Percentiles rank a stretch among this genome's conserved stretches.
Conservation (phyloP, 2,797 vertebrate species). For the Pempheris klunzingeri region DNA sequence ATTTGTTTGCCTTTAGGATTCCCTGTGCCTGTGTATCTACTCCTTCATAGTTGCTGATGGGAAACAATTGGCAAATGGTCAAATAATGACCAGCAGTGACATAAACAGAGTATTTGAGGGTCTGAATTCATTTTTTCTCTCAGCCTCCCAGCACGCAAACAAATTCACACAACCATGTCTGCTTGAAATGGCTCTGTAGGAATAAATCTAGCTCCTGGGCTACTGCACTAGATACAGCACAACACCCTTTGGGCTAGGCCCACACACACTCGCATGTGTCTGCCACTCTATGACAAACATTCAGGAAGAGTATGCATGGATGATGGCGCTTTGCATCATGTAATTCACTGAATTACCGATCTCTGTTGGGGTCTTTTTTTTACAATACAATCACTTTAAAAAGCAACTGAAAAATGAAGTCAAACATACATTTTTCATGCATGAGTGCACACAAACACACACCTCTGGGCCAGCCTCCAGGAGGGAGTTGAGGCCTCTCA, state of each 20-base stretch:
- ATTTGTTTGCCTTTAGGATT: neutral
- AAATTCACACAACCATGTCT: slow-evolving; percentile 47
- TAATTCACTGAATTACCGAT: slow-evolving; percentile 15
- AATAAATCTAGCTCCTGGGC: slow-evolving; percentile 65
- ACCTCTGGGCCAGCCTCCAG: slow-evolving; percentile 66
- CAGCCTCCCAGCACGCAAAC: slow-evolving; percentile 56
- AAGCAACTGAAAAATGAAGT: slow-evolving; percentile 37
- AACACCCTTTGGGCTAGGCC: slow-evolving; percentile 49
- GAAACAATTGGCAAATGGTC: slow-evolving; percentile 56
- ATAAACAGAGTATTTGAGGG: slow-evolving; percentile 50
- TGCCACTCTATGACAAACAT: slow-evolving; percentile 37
- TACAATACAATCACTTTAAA: slow-evolving; percentile 13
- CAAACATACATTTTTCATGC: slow-evolving; percentile 48
- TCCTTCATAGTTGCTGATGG: slow-evolving; percentile 30
- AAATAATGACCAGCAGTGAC: slow-evolving; percentile 60
- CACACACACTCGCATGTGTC: slow-evolving; percentile 33
- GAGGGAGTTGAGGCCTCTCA: slow-evolving; percentile 63
- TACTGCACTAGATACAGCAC: slow-evolving; percentile 51
- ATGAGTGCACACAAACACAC: slow-evolving; percentile 56
- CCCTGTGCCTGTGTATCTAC: slow-evolving; percentile 7
- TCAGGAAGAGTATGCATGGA: slow-evolving; percentile 8
- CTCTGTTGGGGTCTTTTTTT: neutral
- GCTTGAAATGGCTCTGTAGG: slow-evolving; percentile 56
- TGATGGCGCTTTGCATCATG: slow-evolving; percentile 20
- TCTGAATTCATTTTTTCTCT: slow-evolving; percentile 53